Base-by-base conservation (phyloP, 2,888 invertebrate genomes). In the Drosophila paranaensis region DNA sequence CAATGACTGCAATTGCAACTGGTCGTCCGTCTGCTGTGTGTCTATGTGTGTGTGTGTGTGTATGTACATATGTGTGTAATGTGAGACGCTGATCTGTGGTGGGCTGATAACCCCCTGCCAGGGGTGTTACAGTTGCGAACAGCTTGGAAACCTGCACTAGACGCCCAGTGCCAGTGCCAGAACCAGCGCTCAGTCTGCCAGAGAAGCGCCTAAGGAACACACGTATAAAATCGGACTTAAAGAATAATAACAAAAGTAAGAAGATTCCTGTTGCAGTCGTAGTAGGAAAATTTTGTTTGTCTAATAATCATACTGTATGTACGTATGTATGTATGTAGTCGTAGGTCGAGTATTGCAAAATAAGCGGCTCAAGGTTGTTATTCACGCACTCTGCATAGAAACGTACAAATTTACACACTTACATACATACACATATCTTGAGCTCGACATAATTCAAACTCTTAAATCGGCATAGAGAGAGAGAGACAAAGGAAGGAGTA, bases 71-170 rank as follows among this genome's bases (percentile, higher is more conserved):
- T 27, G 54, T 73, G 82, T 54, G 54, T 16, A 84, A 84, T 62
- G 54, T 75, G 77, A 69, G 48, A 40, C 65, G 51, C 54, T 64
- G 76, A 71, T 68, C 69, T 75, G 80, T 33, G 71, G 66, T 64
- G 79, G 70, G 64, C 64, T 81, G 86, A 87, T 87, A 87, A 87
- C 86, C 86, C 82, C 72, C 48, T 30, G 35, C 64, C 61, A 65
- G 70, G 61, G 61, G 70, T 60, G 51, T 50, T 62, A 51, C 60
- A 58, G 71, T 82, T 75, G 85, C 46, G 74, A 88, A 80, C 87
- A 69, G 60, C 65, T 55, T 54, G 25, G 39, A 20, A 42, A 63
- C 46, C 56, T 46, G 43, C 9, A 33, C 30, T 45, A 35, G 43
- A 33, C 54, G 42, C 33, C 50, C 53, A 51, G 42, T 33, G 11